A percentile compares a stretch with the other conserved stretches of the same genome.
Conservation (phyloP, 2,113 vertebrate genomes). For the Phrynosoma platyrhinos region DNA sequence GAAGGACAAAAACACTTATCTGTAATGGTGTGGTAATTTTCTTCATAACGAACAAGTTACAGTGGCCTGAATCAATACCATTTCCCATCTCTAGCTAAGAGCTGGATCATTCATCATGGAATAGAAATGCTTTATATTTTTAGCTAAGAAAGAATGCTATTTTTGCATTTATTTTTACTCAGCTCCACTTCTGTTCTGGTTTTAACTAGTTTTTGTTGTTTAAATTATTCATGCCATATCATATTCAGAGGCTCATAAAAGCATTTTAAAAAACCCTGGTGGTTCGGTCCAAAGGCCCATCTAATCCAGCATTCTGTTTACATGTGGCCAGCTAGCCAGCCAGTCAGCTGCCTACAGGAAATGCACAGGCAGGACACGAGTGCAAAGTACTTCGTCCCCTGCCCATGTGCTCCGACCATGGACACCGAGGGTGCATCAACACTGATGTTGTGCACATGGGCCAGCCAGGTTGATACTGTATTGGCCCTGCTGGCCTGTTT, state of each 20-base stretch:
- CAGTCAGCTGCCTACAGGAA: too few species aligned
- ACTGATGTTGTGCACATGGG: too few species aligned
- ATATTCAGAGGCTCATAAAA: neutral
- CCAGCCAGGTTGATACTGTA: too few species aligned
- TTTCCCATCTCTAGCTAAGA: neutral
- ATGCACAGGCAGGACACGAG: too few species aligned
- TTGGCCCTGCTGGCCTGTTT: too few species aligned
- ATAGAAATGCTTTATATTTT: neutral
- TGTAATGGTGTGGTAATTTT: neutral
- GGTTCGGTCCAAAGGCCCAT: neutral
- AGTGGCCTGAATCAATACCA: neutral
- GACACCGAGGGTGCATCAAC: too few species aligned
- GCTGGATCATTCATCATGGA: neutral
- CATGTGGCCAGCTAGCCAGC: too few species aligned
- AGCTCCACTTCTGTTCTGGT: neutral
- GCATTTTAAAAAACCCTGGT: neutral
- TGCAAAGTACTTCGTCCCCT: too few species aligned
- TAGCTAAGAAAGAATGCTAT: neutral
- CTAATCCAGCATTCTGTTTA: too few species aligned
- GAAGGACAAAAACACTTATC: conserved; percentile 1
- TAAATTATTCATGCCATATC: neutral
- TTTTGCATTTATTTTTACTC: neutral
- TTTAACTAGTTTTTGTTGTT: neutral
- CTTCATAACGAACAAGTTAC: neutral
- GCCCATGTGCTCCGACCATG: too few species aligned